These are phyloP conservation scores for Linnaemya tessellans DNA, from an alignment of 2,888 invertebrate genomes.

Conservation along the genomic window DNA sequence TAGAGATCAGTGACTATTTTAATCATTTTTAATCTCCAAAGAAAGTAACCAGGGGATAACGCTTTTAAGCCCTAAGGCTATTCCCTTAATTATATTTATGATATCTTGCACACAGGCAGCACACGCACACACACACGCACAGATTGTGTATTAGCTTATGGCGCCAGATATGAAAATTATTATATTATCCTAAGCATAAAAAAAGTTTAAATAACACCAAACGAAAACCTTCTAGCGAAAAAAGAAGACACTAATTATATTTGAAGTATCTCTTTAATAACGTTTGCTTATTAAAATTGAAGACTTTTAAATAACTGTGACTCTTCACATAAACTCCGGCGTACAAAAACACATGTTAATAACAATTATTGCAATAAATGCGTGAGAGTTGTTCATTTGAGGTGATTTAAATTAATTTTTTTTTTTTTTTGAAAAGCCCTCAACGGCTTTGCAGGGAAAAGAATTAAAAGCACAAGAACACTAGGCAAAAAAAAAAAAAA, in stretches of 20 bases:
- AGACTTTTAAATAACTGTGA: conserved; percentile 36
- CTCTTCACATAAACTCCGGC: conserved; percentile 3
- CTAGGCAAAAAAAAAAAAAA: neutral
- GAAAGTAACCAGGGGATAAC: no score
- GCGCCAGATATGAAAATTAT: conserved; percentile 16
- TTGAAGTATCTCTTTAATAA: neutral
- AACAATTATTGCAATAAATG: conserved; percentile 38
- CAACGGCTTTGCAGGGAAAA: conserved; percentile 4
- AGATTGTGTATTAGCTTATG: neutral
- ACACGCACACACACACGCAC: neutral
- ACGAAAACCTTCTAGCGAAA: neutral
- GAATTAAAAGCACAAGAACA: conserved; percentile 29
- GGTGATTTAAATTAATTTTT: conserved; percentile 37
- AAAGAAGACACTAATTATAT: conserved; percentile 9
- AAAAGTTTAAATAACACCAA: neutral
- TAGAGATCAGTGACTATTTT: no score
- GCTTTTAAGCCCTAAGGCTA: neutral
- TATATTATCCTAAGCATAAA: conserved; percentile 13
- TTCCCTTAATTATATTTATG: conserved; percentile 29
- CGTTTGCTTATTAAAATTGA: conserved; percentile 8
- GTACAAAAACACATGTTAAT: neutral
- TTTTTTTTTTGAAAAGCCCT: conserved; percentile 21
- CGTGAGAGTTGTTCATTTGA: conserved; percentile 41
- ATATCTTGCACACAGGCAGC: neutral
- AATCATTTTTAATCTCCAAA: no score